A percentile compares a stretch with the other conserved stretches of the same genome.
phyloP scores from a whole-genome alignment of 2,113 vertebrate species.

The Puma concolor region DNA sequence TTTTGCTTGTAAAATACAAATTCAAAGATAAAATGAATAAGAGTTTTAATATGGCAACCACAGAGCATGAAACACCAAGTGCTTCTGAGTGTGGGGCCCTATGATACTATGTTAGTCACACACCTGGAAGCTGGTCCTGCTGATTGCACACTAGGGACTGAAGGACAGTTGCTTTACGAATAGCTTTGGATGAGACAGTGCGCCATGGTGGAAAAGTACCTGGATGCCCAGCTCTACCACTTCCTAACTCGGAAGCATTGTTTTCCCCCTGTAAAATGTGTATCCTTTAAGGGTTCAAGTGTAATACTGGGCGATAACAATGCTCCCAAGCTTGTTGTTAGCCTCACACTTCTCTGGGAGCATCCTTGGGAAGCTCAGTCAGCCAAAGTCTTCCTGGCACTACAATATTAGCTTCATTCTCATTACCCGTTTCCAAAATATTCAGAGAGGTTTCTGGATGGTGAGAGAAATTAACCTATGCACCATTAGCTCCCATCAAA shows the following conservation, averaged over 20 bases:
- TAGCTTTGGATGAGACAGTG: background rate
- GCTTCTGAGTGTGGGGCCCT: background rate
- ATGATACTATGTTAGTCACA: background rate
- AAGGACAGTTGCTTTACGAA: background rate
- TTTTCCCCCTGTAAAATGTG: background rate
- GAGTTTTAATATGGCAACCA: background rate
- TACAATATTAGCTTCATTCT: background rate
- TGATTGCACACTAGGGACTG: background rate
- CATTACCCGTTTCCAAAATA: background rate
- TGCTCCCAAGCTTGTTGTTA: background rate
- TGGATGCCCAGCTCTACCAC: background rate
- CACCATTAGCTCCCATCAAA: background rate
- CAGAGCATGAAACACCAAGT: background rate
- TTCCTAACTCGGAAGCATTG: background rate
- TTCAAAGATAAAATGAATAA: background rate
- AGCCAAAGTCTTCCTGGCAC: background rate
- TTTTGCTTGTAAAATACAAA: slow-evolving; percentile 31
- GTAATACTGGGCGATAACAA: background rate
- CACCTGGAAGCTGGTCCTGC: background rate
- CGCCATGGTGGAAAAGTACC: background rate
- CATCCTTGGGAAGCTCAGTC: background rate
- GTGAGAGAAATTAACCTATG: background rate
- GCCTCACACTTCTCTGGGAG: background rate
- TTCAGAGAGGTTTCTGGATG: slow-evolving; percentile 13
- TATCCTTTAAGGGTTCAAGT: background rate